Base-by-base conservation (phyloP, 2,888 invertebrate species). In the Clunio marinus region DNA sequence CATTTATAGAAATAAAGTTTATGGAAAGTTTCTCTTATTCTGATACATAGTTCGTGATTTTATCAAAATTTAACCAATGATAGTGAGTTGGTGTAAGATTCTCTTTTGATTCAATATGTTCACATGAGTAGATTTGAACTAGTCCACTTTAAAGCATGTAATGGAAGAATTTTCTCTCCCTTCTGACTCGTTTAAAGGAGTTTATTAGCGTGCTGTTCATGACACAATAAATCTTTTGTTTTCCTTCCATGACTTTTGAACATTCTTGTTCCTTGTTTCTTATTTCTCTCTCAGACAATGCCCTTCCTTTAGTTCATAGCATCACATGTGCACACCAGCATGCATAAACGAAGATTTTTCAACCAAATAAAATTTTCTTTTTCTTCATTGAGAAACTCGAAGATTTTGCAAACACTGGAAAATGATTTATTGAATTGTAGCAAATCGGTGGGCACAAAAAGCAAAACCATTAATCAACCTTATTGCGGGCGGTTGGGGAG, bases 401-500 rank as follows among this genome's bases (percentile, higher is more conserved):
- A 46, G 15, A 17, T 25, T 65, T 51, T 58, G 58, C 35, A 35
- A 68, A 41, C 57, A 58, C 35, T 67, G 51, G 58, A 68, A 68
- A 58, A 68, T 68, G 68, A 68, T 68, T 68, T 68, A 68, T 68
- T 58, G 68, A 68, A 58, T 28, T 68, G 68, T 68, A 58, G 58
- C 68, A 68, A 66, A 66, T 66, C 66, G 66, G 66, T 55, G 66
- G 51, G 66, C 17, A 35, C 46, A 35, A 66, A 66, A 35, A 51
- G 66, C 51, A 35, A 66, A 66, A 41, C 66, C 66, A 66, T 66
- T 66, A 66, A 66, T 66, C 66, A 66, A 66, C 55, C 51, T 10
- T 8, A n/a, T 57, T 57, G 57, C 57, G 57, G 57, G 27, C 25
- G 57, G n/a, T 57, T 45, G 20, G 25, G 25, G n/a, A n/a, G 27